phyloP scores from a whole-genome alignment of 1,140 invertebrate species.

The Pollicipes pollicipes region DNA sequence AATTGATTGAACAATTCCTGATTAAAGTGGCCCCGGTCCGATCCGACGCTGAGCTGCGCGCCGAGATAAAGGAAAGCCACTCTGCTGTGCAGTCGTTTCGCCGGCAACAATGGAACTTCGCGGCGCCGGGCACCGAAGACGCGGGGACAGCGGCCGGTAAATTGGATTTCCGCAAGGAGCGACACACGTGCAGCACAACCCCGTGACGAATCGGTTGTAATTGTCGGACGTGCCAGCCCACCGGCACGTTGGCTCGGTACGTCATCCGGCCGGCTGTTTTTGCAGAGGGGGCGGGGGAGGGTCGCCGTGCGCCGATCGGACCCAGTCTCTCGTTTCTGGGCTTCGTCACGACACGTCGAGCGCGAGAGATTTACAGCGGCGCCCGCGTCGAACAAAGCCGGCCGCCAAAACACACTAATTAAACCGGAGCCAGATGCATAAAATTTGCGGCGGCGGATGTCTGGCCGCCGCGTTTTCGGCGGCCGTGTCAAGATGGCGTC shows the following conservation, averaged over 20 bases:
- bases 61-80: neutral
- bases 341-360: neutral
- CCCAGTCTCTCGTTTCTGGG: too few species aligned
- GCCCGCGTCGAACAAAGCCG: neutral
- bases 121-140: too few species aligned
- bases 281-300: too few species aligned
- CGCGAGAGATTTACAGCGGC: neutral
- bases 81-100: neutral
- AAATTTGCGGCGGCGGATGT: neutral
- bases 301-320: too few species aligned
- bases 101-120: neutral
- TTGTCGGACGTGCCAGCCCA: too few species aligned
- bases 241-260: too few species aligned
- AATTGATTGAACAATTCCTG: conserved; percentile 2
- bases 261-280: too few species aligned
- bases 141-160: neutral
- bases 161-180: neutral
- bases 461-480: neutral
- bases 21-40: neutral
- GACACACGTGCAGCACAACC: too few species aligned
- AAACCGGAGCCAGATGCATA: neutral
- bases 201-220: too few species aligned
- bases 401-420: neutral
- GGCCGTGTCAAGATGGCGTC: neutral
- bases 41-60: neutral